Base-by-base conservation (phyloP, 1,140 invertebrate genomes). In the fruit fly (Drosophila melanogaster) region DNA sequence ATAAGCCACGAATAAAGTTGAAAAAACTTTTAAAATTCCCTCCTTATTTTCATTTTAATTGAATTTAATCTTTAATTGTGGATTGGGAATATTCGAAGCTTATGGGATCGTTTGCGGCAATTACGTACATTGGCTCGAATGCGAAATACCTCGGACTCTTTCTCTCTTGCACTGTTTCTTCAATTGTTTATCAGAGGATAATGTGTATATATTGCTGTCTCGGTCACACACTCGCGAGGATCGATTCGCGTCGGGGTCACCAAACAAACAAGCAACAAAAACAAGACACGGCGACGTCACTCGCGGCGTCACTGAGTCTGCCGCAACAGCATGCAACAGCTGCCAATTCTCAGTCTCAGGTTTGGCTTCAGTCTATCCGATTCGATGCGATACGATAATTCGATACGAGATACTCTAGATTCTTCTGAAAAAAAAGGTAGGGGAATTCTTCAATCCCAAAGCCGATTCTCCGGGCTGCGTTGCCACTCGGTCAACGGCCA, bases 401-500 rank as follows among this genome's bases (percentile, higher is more conserved):
- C 24, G 26, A 30, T 30, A 30, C 26, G 26, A 30, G 26, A 30
- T 30, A 30, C 7, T 30, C 26, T 30, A 8, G 26, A 30, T 30
- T 30, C 26, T 30, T 8, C 1, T 30, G 7, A 30, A 30, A 30
- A 30, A 30, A 30, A 30, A 30, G 8, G 26, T 30, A 1, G 26
- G 26, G 26, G 7, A 56, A 55, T 53, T 54, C 30, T 60, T 22
- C 35, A 22, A 8, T 24, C 11, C 26, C 4, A 17, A 46, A 35
- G 5, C 30, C 49, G 15, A 58, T 67, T 46, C 49, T 64, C 67
- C 71, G 70, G 46, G 54, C 60, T 51, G 73, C 78, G 77, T 81
- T 86, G 73, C 81, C 84, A 85, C 81, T 85, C 81, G 81, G 78
- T 85, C 81, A 85, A 85, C 81, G 77, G 59, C 67, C 77, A 77